Percentiles rank a stretch among this genome's conserved stretches.
Evolutionary conservation across 2,888 invertebrate genomes (phyloP).

Genomic region (Balanococcus diminutus): DNA sequence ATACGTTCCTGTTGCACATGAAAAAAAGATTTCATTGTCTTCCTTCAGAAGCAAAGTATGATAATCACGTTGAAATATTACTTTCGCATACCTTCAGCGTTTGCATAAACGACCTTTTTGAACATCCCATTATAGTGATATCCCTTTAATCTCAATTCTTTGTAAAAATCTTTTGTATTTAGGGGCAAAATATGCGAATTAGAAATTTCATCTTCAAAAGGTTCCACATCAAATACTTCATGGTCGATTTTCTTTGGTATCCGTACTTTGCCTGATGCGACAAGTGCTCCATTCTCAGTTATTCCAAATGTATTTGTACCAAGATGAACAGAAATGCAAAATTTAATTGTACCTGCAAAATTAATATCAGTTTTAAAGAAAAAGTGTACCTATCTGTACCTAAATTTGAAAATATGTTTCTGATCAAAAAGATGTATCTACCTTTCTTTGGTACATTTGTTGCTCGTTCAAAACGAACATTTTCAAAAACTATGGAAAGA

Average conservation of each 20-base stretch:
- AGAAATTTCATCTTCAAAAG: constrained; percentile 61
- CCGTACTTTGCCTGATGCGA: constrained; percentile 74
- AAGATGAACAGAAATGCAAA: constrained; percentile 68
- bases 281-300: constrained; percentile 71
- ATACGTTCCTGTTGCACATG: constrained; percentile 62
- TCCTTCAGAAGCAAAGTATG: not conserved
- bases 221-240: constrained; percentile 64
- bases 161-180: constrained; percentile 63
- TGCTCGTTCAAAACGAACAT: constrained; percentile 9
- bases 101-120: constrained; percentile 67
- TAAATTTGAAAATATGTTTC: too few species aligned
- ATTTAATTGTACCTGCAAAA: constrained; percentile 62
- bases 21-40: not conserved
- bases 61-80: too few species aligned
- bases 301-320: constrained; percentile 69
- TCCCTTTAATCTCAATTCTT: constrained; percentile 64
- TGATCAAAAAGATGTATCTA: too few species aligned
- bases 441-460: constrained; percentile 3
- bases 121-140: constrained; percentile 68
- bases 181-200: constrained; percentile 63
- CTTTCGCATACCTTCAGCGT: constrained; percentile 59
- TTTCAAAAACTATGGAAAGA: constrained; percentile 16
- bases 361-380: not conserved
- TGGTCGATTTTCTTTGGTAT: constrained; percentile 66
- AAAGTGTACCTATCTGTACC: not conserved